These are phyloP conservation scores for Idaea straminata DNA, from an alignment of 2,888 invertebrate genomes.

Conservation along the genomic window DNA sequence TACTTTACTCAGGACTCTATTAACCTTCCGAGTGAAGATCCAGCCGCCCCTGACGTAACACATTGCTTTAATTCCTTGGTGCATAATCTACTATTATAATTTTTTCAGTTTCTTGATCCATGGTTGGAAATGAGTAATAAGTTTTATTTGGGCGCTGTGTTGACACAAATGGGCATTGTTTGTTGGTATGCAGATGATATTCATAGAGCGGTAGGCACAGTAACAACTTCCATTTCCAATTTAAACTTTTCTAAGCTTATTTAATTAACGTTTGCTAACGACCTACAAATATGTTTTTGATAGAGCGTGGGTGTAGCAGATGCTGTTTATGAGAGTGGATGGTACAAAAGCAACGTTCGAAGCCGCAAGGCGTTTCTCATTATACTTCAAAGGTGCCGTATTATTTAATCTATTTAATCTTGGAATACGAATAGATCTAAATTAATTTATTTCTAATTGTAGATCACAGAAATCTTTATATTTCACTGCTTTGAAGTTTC, in stretches of 20 bases:
- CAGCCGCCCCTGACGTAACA: no score
- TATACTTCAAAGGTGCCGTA: conserved; percentile 50
- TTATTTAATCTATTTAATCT: conserved; percentile 10
- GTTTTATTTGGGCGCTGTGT: conserved; percentile 56
- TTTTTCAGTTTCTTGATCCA: conserved; percentile 55
- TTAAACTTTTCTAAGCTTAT: no score
- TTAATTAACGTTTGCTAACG: neutral
- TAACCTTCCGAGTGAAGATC: no score
- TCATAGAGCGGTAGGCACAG: conserved; percentile 50
- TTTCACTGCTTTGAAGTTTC: conserved; percentile 64
- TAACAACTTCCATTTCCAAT: conserved; percentile 7
- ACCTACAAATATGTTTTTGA: conserved; percentile 8
- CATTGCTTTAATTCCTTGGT: no score
- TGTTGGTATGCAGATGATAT: conserved; percentile 71
- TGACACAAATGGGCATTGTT: conserved; percentile 64
- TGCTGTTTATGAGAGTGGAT: conserved; percentile 60
- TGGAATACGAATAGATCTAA: neutral
- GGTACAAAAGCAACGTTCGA: conserved; percentile 53
- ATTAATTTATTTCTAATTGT: conserved; percentile 25
- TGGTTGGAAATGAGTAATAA: conserved; percentile 66
- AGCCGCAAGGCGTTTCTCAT: conserved; percentile 51
- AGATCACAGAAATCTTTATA: conserved; percentile 66
- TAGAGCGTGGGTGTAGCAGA: conserved; percentile 60
- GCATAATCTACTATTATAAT: neutral
- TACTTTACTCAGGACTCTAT: no score